These are phyloP conservation scores for Drosophila watanabei DNA, from an alignment of 1,140 invertebrate genomes.

Conservation along the genomic window DNA sequence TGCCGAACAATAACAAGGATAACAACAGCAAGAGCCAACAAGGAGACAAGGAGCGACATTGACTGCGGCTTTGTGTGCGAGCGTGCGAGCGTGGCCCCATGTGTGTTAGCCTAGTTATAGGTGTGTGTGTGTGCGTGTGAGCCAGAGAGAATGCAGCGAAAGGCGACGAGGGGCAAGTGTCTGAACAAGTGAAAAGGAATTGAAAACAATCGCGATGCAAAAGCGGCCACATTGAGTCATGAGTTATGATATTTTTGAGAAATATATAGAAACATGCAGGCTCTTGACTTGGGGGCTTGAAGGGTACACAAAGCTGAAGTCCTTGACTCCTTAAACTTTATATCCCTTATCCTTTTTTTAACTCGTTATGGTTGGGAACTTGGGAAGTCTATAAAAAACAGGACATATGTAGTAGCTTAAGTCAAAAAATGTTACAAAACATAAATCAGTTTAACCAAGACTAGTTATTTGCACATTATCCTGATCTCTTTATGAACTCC, in stretches of 20 bases:
- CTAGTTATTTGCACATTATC: not conserved
- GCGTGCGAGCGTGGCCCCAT: not conserved
- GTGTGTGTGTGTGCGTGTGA: constrained; percentile 10
- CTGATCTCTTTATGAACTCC: not conserved
- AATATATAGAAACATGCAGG: not conserved
- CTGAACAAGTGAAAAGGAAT: constrained; percentile 55
- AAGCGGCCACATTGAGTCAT: constrained; percentile 20
- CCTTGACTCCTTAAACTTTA: not conserved
- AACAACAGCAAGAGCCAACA: constrained; percentile 51
- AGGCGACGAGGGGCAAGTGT: constrained; percentile 51
- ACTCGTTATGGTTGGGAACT: not conserved
- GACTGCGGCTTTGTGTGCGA: constrained; percentile 27
- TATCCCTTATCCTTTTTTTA: not conserved
- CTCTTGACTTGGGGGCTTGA: not conserved
- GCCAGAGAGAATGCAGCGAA: constrained; percentile 63
- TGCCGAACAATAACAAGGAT: constrained; percentile 57
- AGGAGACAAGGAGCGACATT: constrained; percentile 39
- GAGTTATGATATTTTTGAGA: constrained; percentile 1
- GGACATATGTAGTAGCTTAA: not conserved
- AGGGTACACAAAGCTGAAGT: not conserved
- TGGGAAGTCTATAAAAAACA: not conserved
- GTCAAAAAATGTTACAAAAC: not conserved
- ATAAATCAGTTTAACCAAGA: not conserved
- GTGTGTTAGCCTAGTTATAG: constrained; percentile 14
- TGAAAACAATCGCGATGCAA: constrained; percentile 56